Conservation (phyloP, 2,888 invertebrate genomes). For the Thereva nobilitata region DNA sequence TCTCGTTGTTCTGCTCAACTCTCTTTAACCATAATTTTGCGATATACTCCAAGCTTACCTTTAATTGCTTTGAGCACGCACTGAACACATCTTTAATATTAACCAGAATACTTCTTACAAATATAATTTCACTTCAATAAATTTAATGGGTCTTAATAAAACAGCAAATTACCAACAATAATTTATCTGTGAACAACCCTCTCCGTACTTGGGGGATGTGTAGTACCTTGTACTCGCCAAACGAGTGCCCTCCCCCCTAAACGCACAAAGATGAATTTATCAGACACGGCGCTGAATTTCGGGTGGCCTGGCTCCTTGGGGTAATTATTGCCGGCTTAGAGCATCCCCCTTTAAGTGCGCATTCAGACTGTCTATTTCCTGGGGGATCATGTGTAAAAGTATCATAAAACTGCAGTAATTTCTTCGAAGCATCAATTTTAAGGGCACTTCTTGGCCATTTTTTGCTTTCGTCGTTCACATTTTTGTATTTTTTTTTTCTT, state of each 20-base stretch:
- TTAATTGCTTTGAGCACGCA: too few relatives aligned
- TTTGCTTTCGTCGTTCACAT: slow-evolving; percentile 14
- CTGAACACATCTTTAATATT: too few relatives aligned
- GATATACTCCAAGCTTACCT: too few relatives aligned
- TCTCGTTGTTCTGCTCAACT: too few relatives aligned
- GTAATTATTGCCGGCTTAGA: slow-evolving; percentile 25
- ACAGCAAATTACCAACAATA: neutral
- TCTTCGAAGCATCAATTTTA: slow-evolving; percentile 37
- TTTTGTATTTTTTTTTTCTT: neutral
- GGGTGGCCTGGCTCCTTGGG: neutral
- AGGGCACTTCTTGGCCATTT: slow-evolving; percentile 9
- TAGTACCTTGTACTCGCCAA: too few relatives aligned
- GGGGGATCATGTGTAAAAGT: slow-evolving; percentile 39
- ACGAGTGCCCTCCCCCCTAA: neutral
- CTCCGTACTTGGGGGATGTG: slow-evolving; percentile 1
- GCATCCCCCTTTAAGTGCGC: slow-evolving; percentile 7
- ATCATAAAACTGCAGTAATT: slow-evolving; percentile 40
- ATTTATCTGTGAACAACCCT: slow-evolving; percentile 20
- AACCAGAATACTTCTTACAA: neutral
- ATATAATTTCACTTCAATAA: slow-evolving; percentile 12
- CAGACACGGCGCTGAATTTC: slow-evolving; percentile 10
- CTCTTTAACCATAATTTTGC: too few relatives aligned
- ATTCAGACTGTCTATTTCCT: slow-evolving; percentile 27
- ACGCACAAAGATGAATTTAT: slow-evolving; percentile 28
- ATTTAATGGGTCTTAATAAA: slow-evolving; percentile 31